Base-by-base conservation (phyloP, 1,140 invertebrate species). In the Drosophila kikkawai region DNA sequence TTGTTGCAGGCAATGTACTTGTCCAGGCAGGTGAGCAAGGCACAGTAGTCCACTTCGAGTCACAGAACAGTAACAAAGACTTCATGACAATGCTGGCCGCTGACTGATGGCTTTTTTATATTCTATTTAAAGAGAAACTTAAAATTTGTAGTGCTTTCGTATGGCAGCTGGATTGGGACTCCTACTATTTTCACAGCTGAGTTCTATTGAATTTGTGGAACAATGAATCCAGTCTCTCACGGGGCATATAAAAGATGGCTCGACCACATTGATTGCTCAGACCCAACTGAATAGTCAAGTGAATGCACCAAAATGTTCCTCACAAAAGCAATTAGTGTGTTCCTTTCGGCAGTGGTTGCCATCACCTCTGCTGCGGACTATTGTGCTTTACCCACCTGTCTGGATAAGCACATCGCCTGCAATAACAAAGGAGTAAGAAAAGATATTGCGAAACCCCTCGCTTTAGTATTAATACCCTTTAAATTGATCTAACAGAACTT, bases 361-460 rank as follows among this genome's bases (percentile, higher is more conserved):
- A 7, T 68, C 2, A 44, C 17, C 26, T 1, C 11, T 0, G 67
- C 80, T 7, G 61, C 81, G 15, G 82, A 86, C 26, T 86, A 86
- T 15, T 86, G 82, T 44, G 75, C 79, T 0, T 17, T 86, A 19
- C 82, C 82, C 42, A 85, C 82, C 7, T 86, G 82, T 0, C 59
- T 81, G 63, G 82, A 86, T 22, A 86, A 85, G 56, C 82, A 86
- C 15, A 47, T 86, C 7, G 82, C 79, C n/a, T 86, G 83, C 47
- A 86, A 82, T 17, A 86, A 86, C 4, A 86, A 86, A 41, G 82
- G 82, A 44, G 82, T 86, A 67, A 53, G 66, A 7, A 22, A 4
- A 12, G 11, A 32, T 29, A 15, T 12, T 17, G 12, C 5, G 15
- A 3, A 17, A 0, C 11, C 7, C 13, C n/a, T 42, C 7, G 41